Conservation (phyloP, 2,113 vertebrate genomes). For the Ailuropoda melanoleuca region DNA sequence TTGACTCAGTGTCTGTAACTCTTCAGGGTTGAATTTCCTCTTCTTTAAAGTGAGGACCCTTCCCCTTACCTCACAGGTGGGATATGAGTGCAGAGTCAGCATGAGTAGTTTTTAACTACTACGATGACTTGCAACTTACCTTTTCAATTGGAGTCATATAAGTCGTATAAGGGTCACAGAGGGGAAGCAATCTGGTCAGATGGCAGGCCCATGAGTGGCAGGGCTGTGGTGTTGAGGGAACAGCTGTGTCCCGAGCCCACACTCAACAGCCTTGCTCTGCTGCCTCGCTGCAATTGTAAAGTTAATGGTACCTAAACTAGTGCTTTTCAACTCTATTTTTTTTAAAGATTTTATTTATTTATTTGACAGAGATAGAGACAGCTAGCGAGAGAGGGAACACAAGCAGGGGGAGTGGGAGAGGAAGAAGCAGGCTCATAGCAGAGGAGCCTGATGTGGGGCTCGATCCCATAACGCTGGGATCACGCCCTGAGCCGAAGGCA, state of each 20-base stretch:
- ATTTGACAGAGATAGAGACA: no score
- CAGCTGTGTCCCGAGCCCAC: neutral
- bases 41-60: neutral
- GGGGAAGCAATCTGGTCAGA: neutral
- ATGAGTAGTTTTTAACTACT: neutral
- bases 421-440: no score
- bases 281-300: neutral
- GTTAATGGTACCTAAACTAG: neutral
- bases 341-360: constrained; percentile 6
- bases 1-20: neutral
- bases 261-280: neutral
- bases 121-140: neutral
- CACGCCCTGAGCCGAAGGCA: no score
- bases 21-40: neutral
- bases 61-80: neutral
- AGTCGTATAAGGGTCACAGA: neutral
- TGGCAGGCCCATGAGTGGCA: neutral
- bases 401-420: no score
- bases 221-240: neutral
- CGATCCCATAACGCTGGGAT: no score
- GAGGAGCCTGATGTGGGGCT: no score
- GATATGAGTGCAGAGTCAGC: neutral
- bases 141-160: neutral
- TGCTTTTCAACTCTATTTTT: neutral
- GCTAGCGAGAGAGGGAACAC: no score